These are phyloP conservation scores for Clarias laeviceps DNA, from an alignment of 2,797 vertebrate species.

Conservation along the genomic window DNA sequence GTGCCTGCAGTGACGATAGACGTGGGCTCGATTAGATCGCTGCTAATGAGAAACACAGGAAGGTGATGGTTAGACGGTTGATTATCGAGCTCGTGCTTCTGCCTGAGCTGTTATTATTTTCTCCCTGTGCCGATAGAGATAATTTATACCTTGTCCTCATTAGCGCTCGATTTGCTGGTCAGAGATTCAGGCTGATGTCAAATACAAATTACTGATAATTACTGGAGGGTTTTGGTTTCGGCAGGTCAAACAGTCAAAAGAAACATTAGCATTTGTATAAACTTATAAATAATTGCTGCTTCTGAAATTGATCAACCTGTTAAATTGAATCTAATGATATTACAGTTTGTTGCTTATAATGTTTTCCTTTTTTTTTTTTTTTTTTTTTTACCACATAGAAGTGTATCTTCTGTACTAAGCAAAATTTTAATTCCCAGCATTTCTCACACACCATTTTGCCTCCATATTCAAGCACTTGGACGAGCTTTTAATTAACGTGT, in stretches of 20 bases:
- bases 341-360: neutral
- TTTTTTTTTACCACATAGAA: neutral
- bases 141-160: slow-evolving; percentile 35
- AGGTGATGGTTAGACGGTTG: slow-evolving; percentile 17
- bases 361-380: neutral
- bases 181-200: neutral
- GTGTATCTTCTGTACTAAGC: neutral
- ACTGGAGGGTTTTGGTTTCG: neutral
- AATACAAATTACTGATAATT: slow-evolving; percentile 19
- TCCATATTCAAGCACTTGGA: neutral
- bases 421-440: neutral
- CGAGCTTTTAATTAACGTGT: slow-evolving; percentile 1
- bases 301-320: neutral
- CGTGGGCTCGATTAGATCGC: neutral
- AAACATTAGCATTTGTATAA: neutral
- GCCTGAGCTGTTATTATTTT: slow-evolving; percentile 18
- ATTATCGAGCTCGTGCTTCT: slow-evolving; percentile 27
- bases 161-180: slow-evolving; percentile 11
- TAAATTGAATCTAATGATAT: neutral
- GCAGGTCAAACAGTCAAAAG: neutral
- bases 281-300: neutral
- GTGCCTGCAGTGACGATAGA: slow-evolving; percentile 12
- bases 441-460: neutral
- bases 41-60: slow-evolving; percentile 25
- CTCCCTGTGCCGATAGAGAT: neutral